Base-by-base conservation (phyloP, 2,797 vertebrate species). In the Pangasius mekongensis region DNA sequence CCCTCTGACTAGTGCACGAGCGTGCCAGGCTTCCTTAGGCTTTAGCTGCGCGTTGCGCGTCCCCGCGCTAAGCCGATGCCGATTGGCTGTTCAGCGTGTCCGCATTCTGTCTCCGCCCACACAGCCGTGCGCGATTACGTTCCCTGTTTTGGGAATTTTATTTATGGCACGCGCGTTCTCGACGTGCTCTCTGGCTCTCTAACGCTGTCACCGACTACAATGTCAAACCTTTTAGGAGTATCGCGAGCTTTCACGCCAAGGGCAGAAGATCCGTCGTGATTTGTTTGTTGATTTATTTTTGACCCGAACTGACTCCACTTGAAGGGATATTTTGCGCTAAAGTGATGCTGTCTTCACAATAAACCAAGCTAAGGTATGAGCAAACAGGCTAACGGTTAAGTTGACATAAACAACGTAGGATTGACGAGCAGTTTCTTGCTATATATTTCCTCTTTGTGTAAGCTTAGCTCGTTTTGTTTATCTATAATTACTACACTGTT, bases 141-240 rank as follows among this genome's bases (percentile, higher is more conserved):
- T 36, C 74, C 89, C 90, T 92, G 90, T 93, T 90, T 93, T 92
- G 81, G 91, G 92, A 92, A 88, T 93, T 58, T 89, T 80, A 69
- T 92, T 90, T 91, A 89, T 91, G 92, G 91, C 47, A 91, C 52
- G 94, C 94, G 93, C 94, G 93, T 89, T 49, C 90, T 89, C 92
- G 87, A 81, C 62, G 85, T 69, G 66, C 81, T 86, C 85, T 89
- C 92, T 87, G 93, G 93, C 92, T 67, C 18, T 30, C 30, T 60
- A 18, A 77, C 74, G 66, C 83, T n/a, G 83, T 89, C 7, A 90
- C 89, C 93, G 94, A 93, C 93, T 92, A 95, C 94, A 93, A 95
- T 95, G 95, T 94, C 95, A 94, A 92, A 92, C 89, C 89, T 81
- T 88, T 62, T 82, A 69, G 64, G 77, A 52, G 86, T 88, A 92